Percentiles rank a stretch among this genome's conserved stretches.
Evolutionary conservation across 2,113 vertebrate species (phyloP).

Genomic region (Scomber scombrus): DNA sequence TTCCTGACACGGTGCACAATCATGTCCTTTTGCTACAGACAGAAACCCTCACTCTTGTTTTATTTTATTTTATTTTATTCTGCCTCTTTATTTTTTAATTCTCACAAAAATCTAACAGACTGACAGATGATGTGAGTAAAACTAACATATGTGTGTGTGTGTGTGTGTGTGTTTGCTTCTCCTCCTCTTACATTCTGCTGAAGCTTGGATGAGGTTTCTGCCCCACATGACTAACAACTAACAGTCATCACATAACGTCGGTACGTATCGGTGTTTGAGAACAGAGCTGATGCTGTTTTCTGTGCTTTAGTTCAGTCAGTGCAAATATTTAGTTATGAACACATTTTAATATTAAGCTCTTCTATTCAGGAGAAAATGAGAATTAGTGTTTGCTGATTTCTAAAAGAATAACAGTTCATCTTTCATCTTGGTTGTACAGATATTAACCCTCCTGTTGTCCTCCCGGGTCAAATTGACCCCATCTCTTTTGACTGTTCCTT

Average conservation of each 20-base stretch:
- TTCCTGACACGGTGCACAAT: constrained; percentile 30
- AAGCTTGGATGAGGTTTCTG: neutral
- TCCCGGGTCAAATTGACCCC: too few relatives aligned
- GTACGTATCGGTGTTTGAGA: neutral
- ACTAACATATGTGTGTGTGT: constrained; percentile 5
- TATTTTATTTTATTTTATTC: neutral
- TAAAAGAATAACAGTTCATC: too few relatives aligned
- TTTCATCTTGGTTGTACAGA: too few relatives aligned
- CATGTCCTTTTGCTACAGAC: constrained; percentile 9
- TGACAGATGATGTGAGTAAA: neutral
- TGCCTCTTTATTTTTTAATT: neutral
- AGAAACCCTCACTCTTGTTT: constrained; percentile 10
- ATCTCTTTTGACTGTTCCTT: too few relatives aligned
- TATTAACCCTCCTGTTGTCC: too few relatives aligned
- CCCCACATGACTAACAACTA: constrained; percentile 4
- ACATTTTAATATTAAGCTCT: too few relatives aligned
- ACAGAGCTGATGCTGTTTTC: neutral
- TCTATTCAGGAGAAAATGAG: too few relatives aligned
- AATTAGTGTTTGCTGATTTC: too few relatives aligned
- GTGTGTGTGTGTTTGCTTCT: neutral
- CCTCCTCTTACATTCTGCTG: neutral
- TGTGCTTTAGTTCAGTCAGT: neutral
- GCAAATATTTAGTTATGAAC: too few relatives aligned
- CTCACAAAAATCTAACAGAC: neutral
- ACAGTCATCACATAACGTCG: neutral